These are phyloP conservation scores for Onchidella celtica DNA, from an alignment of 2,888 invertebrate genomes.

Conservation along the genomic window DNA sequence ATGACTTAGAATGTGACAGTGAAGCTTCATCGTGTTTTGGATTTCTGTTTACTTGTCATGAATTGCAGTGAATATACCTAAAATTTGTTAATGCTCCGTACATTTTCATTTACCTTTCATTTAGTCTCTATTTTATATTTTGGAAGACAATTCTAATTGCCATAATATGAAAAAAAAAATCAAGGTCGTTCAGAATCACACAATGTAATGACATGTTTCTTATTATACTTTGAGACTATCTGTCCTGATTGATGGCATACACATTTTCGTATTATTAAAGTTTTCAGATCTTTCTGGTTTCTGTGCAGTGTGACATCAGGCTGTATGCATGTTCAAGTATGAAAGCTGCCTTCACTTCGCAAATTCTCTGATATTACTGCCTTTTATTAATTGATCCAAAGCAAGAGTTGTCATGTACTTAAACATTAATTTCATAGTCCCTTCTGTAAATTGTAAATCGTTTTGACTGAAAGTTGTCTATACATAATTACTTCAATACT, in stretches of 20 bases:
- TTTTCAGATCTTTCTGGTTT: not conserved
- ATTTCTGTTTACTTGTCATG: not conserved
- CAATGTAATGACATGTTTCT: not conserved
- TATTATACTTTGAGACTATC: not conserved
- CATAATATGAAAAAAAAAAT: not conserved
- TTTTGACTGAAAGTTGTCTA: not conserved
- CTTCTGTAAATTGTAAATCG: not conserved
- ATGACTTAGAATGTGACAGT: not conserved
- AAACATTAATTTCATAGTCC: not conserved
- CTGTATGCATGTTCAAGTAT: no score
- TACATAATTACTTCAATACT: not conserved
- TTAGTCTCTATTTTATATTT: not conserved
- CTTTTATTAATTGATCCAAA: not conserved
- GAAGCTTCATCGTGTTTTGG: not conserved
- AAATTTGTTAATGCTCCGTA: not conserved
- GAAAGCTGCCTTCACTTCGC: not conserved
- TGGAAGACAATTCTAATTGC: not conserved
- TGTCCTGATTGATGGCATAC: not conserved
- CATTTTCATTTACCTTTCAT: not conserved
- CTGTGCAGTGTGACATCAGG: not conserved
- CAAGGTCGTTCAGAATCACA: not conserved
- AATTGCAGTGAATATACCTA: not conserved
- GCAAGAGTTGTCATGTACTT: not conserved
- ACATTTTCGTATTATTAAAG: not conserved
- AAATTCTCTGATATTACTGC: not conserved